Base-by-base conservation (phyloP, 2,797 vertebrate genomes). In the Caiman crocodilus region DNA sequence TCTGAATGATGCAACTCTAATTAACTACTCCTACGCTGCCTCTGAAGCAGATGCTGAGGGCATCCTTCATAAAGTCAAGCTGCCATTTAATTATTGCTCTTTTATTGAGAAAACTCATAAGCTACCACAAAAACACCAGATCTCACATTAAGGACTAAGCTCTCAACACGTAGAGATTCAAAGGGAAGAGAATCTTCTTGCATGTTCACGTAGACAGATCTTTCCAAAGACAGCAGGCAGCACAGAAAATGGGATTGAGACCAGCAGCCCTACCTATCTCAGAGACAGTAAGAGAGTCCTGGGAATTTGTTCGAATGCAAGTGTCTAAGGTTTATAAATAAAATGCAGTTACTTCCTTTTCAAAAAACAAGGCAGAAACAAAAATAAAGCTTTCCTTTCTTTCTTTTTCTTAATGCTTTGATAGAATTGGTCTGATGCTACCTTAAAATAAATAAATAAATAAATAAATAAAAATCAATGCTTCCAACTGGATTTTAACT, bases 1-100 rank as follows among this genome's bases (percentile, higher is more conserved):
- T 1, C 2, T 4, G 59, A 16, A 5, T 57, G 12, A 17, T 1
- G 2, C 58, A 42, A 15, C 58, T 12, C 0, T 1, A 23, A 32
- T 3, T 15, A 4, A 9, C 7, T 57, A 58, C 16, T 30, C 26
- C 16, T 16, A 1, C 11, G 26, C 9, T 50, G 21, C 23, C 23
- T 50, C 35, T 50, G 14, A 25, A 23, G 23, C 13, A 20, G 42
- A 50, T 50, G 42, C 42, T 50, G 42, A 50, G 10, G 42, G 42
- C 42, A 50, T 50, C 42, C 42, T 10, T 50, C 42, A 35, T 35
- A 50, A 50, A 50, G 42, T 50, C 42, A 50, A 50, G 42, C 42
- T 50, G 42, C 42, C 23, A 15, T 21, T 73, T 50, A 25, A 71
- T 50, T 42, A 14, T 50, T 50, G 42, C 42, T 21, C 69, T 50